These are phyloP conservation scores for Drosophila paulistorum DNA, from an alignment of 1,140 invertebrate genomes.

Conservation along the genomic window DNA sequence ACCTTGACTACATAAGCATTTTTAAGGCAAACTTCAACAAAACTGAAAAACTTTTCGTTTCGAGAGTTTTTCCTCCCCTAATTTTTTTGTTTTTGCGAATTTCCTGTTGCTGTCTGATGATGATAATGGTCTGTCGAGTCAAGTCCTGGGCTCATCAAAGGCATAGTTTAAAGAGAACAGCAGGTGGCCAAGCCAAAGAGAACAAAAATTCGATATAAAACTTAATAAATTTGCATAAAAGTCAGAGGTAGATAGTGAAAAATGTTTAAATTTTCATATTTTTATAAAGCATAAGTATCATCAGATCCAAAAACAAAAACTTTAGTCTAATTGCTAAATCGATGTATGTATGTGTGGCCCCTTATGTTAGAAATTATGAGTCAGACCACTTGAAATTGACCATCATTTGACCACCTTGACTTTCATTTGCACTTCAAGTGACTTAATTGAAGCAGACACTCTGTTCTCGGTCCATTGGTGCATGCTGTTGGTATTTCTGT, in stretches of 20 bases:
- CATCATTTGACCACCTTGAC: conserved; percentile 54
- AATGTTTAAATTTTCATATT: neutral
- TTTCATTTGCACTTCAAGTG: conserved; percentile 58
- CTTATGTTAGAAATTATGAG: conserved; percentile 14
- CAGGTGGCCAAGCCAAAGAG: conserved; percentile 35
- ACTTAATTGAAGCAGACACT: conserved; percentile 57
- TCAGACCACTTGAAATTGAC: conserved; percentile 14
- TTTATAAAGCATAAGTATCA: no score
- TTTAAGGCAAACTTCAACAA: conserved; percentile 24
- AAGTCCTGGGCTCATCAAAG: conserved; percentile 31
- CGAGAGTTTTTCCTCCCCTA: neutral
- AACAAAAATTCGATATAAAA: conserved; percentile 32
- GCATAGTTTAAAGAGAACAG: conserved; percentile 46
- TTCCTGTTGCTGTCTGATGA: conserved; percentile 56
- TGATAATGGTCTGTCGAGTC: conserved; percentile 33
- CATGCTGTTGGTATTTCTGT: neutral
- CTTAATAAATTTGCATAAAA: conserved; percentile 41
- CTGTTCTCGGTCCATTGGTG: conserved; percentile 15
- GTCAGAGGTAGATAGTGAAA: neutral
- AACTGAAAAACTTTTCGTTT: conserved; percentile 34
- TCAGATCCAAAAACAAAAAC: no score
- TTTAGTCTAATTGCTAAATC: no score
- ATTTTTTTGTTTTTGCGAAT: conserved; percentile 32
- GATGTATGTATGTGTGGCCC: neutral
- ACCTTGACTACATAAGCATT: conserved; percentile 40